Conservation (phyloP, 2,888 invertebrate genomes). For the Tubulanus polymorphus region DNA sequence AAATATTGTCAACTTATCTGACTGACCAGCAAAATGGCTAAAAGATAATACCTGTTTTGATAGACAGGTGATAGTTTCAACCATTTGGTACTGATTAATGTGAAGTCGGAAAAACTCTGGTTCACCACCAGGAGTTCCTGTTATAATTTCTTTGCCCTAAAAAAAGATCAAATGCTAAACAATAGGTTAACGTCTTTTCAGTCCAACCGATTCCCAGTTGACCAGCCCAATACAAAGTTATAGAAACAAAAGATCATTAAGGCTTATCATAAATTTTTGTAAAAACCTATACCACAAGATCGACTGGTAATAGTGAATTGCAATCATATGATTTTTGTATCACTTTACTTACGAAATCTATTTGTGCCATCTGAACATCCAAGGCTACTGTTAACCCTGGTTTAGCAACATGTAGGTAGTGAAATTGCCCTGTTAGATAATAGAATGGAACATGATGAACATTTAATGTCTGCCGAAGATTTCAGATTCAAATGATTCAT, state of each 20-base stretch:
- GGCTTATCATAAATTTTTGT: neutral
- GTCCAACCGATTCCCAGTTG: neutral
- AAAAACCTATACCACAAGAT: too few relatives aligned
- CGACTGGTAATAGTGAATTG: too few relatives aligned
- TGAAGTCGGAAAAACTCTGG: conserved; percentile 49
- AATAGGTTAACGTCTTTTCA: neutral
- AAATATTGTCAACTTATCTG: too few relatives aligned
- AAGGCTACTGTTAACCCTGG: conserved; percentile 40
- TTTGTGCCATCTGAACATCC: conserved; percentile 32
- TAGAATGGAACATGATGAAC: conserved; percentile 1
- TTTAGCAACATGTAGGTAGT: conserved; percentile 49
- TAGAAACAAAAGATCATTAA: neutral
- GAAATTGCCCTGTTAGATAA: conserved; percentile 41
- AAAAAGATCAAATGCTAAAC: too few relatives aligned
- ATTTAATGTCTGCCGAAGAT: too few relatives aligned
- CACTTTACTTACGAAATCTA: conserved; percentile 40
- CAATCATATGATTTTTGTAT: neutral
- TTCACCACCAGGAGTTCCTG: conserved; percentile 36
- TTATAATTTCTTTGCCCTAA: conserved; percentile 42
- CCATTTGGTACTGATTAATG: conserved; percentile 47
- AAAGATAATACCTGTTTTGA: conserved; percentile 34
- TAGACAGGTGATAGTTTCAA: conserved; percentile 52
- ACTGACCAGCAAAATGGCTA: neutral
- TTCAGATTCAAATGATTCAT: too few relatives aligned
- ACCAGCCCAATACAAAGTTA: neutral